Base-by-base conservation (phyloP, 2,888 invertebrate genomes). In the Coelogynopora nodosa region DNA sequence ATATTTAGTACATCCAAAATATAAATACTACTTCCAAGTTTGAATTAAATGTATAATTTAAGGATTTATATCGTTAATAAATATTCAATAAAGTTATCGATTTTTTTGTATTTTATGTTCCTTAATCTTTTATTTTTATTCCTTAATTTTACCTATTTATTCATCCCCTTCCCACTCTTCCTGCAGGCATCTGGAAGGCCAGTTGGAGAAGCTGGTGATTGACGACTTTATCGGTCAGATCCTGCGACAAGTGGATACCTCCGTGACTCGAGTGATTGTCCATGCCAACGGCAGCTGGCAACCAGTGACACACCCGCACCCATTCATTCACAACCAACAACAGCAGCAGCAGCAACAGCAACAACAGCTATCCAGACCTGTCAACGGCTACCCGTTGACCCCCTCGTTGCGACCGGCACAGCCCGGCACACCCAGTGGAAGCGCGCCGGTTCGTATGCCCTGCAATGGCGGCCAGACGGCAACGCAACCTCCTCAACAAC, bases 161-260 rank as follows among this genome's bases (percentile, higher is more conserved):
- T n/a, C n/a, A n/a, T n/a, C n/a, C n/a, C n/a, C n/a, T n/a, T n/a
- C n/a, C n/a, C n/a, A n/a, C n/a, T n/a, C n/a, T n/a, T n/a, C n/a
- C 18, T 49, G 18, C 49, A 49, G 49, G 5, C 49, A 49, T 49
- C 49, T 49, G 5, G 49, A 49, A 49, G 49, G 49, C 5, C 49
- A 49, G 49, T 49, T 49, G 49, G 49, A 83, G 30, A 83, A 83
- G 5, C 28, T 83, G 27, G 30, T 83, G n/a, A 30, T 83, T 5
- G 83, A 83, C 28, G 83, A 83, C 30, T n/a, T 83, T 5, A 83
- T 83, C 30, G 30, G 30, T 30, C 30, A 83, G 5, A 83, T 83
- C n/a, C 28, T 83, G 30, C 28, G 26, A 5, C 28, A 83, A 83
- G 83, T 83, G n/a, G 83, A 83, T 28, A 1, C 30, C 30, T 30